Evolutionary conservation across 2,113 vertebrate species (phyloP).

Genomic region (Rattus rattus): DNA sequence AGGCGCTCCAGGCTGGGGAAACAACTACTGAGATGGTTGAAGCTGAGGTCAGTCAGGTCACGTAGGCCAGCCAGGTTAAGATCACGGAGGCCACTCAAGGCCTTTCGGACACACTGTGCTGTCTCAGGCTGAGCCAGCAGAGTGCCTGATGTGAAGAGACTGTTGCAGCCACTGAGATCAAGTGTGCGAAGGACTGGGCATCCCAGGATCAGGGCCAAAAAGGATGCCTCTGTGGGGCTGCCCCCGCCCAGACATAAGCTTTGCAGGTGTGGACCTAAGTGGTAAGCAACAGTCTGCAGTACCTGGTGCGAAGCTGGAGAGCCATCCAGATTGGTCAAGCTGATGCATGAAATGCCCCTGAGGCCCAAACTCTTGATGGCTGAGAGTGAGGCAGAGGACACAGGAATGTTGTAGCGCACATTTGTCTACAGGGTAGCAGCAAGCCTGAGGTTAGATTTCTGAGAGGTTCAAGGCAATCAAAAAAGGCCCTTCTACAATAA

Average conservation of each 20-base stretch:
- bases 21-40: conserved; percentile 89
- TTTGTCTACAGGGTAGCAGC: conserved; percentile 83
- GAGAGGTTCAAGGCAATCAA: conserved; percentile 19
- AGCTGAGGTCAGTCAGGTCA: conserved; percentile 90
- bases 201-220: conserved; percentile 86
- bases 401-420: conserved; percentile 88
- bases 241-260: conserved; percentile 88
- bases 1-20: conserved; percentile 85
- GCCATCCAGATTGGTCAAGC: conserved; percentile 89
- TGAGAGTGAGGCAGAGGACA: conserved; percentile 86
- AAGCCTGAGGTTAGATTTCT: conserved; percentile 39
- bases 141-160: conserved; percentile 90
- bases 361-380: conserved; percentile 85
- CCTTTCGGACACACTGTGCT: conserved; percentile 80
- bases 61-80: conserved; percentile 89
- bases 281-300: conserved; percentile 84
- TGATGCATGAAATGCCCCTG: conserved; percentile 83
- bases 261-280: conserved; percentile 87
- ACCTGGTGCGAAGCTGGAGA: conserved; percentile 86
- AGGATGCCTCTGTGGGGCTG: conserved; percentile 88
- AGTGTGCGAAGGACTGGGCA: conserved; percentile 87
- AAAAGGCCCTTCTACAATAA: not conserved
- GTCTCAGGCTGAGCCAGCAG: conserved; percentile 89
- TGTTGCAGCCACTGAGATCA: conserved; percentile 90
- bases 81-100: conserved; percentile 87